phyloP scores from a whole-genome alignment of 2,888 invertebrate genomes.

The Zhengitettix transpicula region DNA sequence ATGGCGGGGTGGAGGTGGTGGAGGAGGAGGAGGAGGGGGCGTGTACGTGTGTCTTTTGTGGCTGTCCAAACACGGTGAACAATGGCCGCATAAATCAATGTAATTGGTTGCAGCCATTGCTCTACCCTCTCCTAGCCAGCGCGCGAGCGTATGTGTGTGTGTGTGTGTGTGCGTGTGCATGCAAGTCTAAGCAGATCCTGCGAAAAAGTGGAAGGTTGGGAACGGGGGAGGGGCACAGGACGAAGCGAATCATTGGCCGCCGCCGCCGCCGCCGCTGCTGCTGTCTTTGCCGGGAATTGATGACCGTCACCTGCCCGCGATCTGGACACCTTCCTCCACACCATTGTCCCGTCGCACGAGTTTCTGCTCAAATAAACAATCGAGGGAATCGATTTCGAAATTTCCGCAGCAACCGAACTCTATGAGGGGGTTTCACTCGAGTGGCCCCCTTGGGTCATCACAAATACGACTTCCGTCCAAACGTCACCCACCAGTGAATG shows the following conservation, averaged over 20 bases:
- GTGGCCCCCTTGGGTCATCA: too few relatives aligned
- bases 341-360: too few relatives aligned
- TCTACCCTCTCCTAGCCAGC: background rate
- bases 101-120: constrained; percentile 48
- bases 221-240: background rate
- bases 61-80: constrained; percentile 46
- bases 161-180: constrained; percentile 2
- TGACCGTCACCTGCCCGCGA: too few relatives aligned
- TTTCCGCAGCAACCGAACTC: too few relatives aligned
- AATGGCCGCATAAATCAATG: constrained; percentile 88
- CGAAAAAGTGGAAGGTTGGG: too few relatives aligned
- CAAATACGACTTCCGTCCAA: too few relatives aligned
- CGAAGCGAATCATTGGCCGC: background rate
- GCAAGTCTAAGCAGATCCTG: constrained; percentile 9
- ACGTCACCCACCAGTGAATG: too few relatives aligned
- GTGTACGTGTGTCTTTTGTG: background rate
- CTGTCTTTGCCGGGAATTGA: too few relatives aligned
- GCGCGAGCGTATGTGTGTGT: constrained; percentile 1
- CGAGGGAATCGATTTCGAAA: too few relatives aligned
- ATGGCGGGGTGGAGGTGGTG: background rate
- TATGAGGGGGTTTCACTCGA: too few relatives aligned
- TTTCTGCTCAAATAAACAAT: too few relatives aligned
- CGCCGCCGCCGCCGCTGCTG: background rate
- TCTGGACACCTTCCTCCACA: too few relatives aligned
- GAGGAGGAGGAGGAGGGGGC: background rate